Evolutionary conservation across 2,113 vertebrate genomes (phyloP).

Genomic region (Tretioscincus oriximinensis): DNA sequence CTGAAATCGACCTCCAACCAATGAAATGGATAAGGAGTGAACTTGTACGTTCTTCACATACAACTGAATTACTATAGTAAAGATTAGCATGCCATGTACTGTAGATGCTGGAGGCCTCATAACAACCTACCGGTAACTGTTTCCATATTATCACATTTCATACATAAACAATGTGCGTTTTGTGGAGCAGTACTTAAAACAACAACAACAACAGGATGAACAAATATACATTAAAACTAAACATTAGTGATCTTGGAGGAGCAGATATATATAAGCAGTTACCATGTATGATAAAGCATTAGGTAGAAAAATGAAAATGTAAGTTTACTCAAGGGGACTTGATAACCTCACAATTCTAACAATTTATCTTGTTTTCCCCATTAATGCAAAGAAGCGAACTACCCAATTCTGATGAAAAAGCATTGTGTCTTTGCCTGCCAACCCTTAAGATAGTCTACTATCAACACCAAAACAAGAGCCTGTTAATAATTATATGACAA

Average conservation of each 20-base stretch:
- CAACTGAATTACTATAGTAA: too few relatives aligned
- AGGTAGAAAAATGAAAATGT: slow-evolving; percentile 12
- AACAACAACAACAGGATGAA: background rate
- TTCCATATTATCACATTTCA: background rate
- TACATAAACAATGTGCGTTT: background rate
- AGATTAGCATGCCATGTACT: background rate
- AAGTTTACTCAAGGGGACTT: background rate
- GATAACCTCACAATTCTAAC: background rate
- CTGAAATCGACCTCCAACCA: background rate
- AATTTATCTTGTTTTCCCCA: background rate
- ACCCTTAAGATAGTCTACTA: background rate
- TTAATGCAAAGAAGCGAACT: background rate
- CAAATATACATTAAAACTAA: slow-evolving; percentile 17
- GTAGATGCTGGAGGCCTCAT: slow-evolving; percentile 6
- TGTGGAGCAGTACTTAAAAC: background rate
- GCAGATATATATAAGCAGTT: background rate
- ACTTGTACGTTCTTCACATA: too few relatives aligned
- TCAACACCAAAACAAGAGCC: background rate
- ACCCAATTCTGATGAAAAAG: slow-evolving; percentile 22
- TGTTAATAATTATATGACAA: background rate
- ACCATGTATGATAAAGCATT: slow-evolving; percentile 6
- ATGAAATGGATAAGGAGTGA: background rate
- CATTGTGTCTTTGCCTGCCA: slow-evolving; percentile 19
- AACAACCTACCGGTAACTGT: slow-evolving; percentile 15
- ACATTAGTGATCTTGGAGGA: slow-evolving; percentile 6